Evolutionary conservation across 2,888 invertebrate genomes (phyloP), one percentile per base, ranked within the genome.

Genomic region (Cephus nigrinus): DNA sequence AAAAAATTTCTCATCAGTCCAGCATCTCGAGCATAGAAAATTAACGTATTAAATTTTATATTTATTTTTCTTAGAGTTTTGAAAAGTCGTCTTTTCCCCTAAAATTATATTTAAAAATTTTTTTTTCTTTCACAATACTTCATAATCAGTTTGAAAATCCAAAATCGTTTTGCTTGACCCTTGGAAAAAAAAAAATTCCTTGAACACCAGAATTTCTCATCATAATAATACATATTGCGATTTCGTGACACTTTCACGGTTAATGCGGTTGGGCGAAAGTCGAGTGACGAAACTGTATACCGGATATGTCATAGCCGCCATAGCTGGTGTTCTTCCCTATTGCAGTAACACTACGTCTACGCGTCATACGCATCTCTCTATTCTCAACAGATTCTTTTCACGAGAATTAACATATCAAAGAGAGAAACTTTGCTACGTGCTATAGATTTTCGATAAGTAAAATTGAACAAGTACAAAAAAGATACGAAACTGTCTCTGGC

Each of bases 161-260:
- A 15, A 15, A 23, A 23, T 2, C 55, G 55, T 55, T 55, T 55
- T 9, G 23, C 9, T 55, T 23, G 55, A 55, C 2, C 23, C 2
- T 23, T 55, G 23, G 15, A 55, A 55, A 55, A 40, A 55, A 55
- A 4, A 15, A 9, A 55, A 55, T 55, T 55, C 1, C 23, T 55
- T 9, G 23, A 23, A 55, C 9, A 23, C 55, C 23, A 23, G 23
- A 55, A 55, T 55, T 55, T 23, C 32, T 12, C 71, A 12, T 71
- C 32, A 3, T 71, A 31, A 71, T 31, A 33, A 74, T 35, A n/a
- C 36, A 35, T n/a, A 35, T 74, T 76, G 79, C 81, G 80, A 86
- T 89, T 87, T 88, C 86, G 87, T 88, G 88, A 89, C 87, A 89
- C 90, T 90, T 90, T 90, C 88, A 86, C 89, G 80, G 82, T 82